Evolutionary conservation across 2,113 vertebrate genomes (phyloP), one percentile per base, ranked within the genome.

Genomic region (Rostratula benghalensis): DNA sequence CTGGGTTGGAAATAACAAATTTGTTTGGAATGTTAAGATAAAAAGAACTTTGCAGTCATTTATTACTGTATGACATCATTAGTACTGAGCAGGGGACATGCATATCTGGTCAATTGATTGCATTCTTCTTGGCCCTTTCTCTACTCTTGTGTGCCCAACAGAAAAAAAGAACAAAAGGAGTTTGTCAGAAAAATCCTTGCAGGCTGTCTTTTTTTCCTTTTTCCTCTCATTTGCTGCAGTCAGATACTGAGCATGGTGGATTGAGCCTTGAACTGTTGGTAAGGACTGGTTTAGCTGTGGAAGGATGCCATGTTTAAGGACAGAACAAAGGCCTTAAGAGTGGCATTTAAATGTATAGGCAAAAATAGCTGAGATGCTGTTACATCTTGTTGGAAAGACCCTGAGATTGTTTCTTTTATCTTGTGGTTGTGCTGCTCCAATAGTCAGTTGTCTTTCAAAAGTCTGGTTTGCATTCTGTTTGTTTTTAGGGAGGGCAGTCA

Each of bases 331-430:
- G 43, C 46, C 45, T 69, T 87, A 73, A 76, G 31, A 82, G 53
- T 2, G 2, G 45, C 37, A n/a, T 79, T 93, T 63, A 74, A 64
- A 82, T 14, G 20, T 46, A 14, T 35, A 33, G 51, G 81, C 57
- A 89, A 51, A 94, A 95, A 63, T 84, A 89, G 63, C 67, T 69
- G 37, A 39, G 61, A 50, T 82, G 77, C 41, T 82, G 25, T 82
- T 87, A 6, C 27, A 28, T 68, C 51, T 61, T 39, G 17, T 75
- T 81, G 64, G 81, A 81, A 89, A 81, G 60, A 19, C 56, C 30
- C 35, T 51, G 46, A 78, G 65, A 30, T 51, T 24, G 51, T 79
- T 94, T 92, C 41, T 77, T 82, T 71, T 69, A 35, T 87, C 65
- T 79, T n/a, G 37, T 71, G 60, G 65, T 27, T 61, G 50, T 33